These are phyloP conservation scores for Leptobrachium leishanense DNA, from an alignment of 2,113 vertebrate genomes.

Conservation along the genomic window DNA sequence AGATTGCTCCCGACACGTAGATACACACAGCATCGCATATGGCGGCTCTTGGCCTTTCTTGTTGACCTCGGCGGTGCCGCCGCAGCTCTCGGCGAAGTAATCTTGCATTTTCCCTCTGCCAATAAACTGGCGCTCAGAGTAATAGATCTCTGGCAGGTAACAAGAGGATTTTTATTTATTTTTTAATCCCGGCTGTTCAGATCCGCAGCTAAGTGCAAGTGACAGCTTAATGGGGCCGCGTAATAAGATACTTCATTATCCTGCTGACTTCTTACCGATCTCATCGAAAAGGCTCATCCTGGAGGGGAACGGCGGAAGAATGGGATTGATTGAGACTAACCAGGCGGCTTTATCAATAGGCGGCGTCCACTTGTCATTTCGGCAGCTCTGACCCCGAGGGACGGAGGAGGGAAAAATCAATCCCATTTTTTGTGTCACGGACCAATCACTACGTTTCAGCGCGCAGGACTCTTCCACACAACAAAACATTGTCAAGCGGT, in stretches of 20 bases:
- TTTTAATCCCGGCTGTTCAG: background rate
- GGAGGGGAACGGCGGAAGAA: background rate
- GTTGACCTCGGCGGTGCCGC: background rate
- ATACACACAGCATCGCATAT: no score
- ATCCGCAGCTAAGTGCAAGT: slow-evolving; percentile 18
- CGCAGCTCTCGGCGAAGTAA: background rate
- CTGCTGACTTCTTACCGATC: background rate
- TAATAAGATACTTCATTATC: slow-evolving; percentile 33
- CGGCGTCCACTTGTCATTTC: slow-evolving; percentile 15
- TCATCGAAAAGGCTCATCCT: background rate
- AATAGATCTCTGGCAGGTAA: slow-evolving; percentile 31
- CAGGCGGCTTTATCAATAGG: slow-evolving; percentile 17
- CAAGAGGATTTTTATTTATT: background rate
- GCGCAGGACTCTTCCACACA: no score
- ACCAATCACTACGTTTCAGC: no score
- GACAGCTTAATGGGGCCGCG: slow-evolving; percentile 30
- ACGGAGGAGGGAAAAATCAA: background rate
- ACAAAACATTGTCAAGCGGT: no score
- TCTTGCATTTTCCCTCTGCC: slow-evolving; percentile 2
- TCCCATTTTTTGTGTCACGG: background rate
- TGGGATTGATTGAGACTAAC: slow-evolving; percentile 20
- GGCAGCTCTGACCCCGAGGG: background rate
- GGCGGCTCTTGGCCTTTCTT: background rate
- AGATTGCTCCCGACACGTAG: no score
- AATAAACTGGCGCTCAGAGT: background rate